Percentiles rank a stretch among this genome's conserved stretches.
Conservation (phyloP, 2,797 vertebrate species). For the Chelmon rostratus region DNA sequence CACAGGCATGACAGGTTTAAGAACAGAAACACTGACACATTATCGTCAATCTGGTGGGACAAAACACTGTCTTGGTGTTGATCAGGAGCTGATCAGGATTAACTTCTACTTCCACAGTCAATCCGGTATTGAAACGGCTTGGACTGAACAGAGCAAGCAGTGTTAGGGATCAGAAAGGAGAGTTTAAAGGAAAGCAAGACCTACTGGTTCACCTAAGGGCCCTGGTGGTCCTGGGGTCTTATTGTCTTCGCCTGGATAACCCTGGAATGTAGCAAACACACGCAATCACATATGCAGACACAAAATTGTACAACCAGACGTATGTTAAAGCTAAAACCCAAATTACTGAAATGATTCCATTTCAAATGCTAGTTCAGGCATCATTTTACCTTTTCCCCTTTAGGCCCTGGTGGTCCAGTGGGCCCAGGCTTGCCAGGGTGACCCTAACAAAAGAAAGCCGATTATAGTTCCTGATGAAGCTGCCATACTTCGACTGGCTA, state of each 20-base stretch:
- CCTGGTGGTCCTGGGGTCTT: conserved; percentile 91
- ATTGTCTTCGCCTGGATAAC: conserved; percentile 95
- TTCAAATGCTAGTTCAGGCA: conserved; percentile 9
- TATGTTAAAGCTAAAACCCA: not conserved
- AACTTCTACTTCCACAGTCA: conserved; percentile 32
- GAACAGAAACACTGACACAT: conserved; percentile 33
- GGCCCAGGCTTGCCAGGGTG: conserved; percentile 90
- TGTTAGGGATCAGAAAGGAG: conserved; percentile 56
- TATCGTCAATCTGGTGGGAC: not conserved
- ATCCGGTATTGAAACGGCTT: conserved; percentile 32
- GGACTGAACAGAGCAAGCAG: conserved; percentile 33
- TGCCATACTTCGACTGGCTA: conserved; percentile 25
- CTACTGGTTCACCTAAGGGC: conserved; percentile 99
- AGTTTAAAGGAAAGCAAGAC: conserved; percentile 93
- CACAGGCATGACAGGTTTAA: conserved; percentile 3
- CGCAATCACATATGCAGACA: conserved; percentile 42
- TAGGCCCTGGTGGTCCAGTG: conserved; percentile 91
- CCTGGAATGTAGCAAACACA: conserved; percentile 83
- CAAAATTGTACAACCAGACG: not conserved
- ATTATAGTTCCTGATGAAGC: conserved; percentile 25
- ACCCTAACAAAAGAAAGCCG: conserved; percentile 84
- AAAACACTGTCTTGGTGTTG: not conserved
- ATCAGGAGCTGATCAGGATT: conserved; percentile 35
- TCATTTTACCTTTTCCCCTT: conserved; percentile 95
- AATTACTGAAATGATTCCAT: not conserved